Evolutionary conservation across 2,797 vertebrate genomes (phyloP).

Genomic region (Microctenopoma stevenorrisi): DNA sequence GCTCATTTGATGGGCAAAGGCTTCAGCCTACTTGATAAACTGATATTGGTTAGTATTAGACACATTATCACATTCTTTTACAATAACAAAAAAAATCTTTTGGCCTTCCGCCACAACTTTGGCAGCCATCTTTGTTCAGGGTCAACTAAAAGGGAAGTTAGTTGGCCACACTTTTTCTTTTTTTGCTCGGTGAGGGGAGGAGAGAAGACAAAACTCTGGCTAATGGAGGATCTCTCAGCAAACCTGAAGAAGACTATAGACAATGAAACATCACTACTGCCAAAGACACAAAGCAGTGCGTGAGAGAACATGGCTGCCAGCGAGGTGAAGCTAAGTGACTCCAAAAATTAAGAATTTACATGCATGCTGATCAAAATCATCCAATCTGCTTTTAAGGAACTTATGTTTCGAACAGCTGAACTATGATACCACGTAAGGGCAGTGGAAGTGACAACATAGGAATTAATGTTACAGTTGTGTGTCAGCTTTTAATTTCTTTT

Average conservation of each 20-base stretch:
- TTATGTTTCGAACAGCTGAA: conserved; percentile 74
- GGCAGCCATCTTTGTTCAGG: conserved; percentile 70
- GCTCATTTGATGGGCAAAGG: conserved; percentile 50
- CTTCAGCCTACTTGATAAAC: conserved; percentile 55
- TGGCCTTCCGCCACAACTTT: conserved; percentile 63
- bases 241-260: conserved; percentile 73
- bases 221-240: conserved; percentile 52
- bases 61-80: conserved; percentile 71
- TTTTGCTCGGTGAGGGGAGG: conserved; percentile 32
- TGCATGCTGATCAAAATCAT: conserved; percentile 84
- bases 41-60: conserved; percentile 66
- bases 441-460: conserved; percentile 66
- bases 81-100: conserved; percentile 52
- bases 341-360: conserved; percentile 76
- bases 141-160: conserved; percentile 41
- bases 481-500: conserved; percentile 59
- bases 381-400: conserved; percentile 79
- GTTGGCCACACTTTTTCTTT: conserved; percentile 31
- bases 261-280: conserved; percentile 68
- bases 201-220: conserved; percentile 63
- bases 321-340: conserved; percentile 71
- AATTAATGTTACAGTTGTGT: conserved; percentile 78
- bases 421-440: conserved; percentile 72
- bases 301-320: conserved; percentile 64
- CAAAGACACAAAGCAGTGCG: conserved; percentile 71